A percentile compares a stretch with the other conserved stretches of the same genome.
Evolutionary conservation across 1,140 invertebrate genomes (phyloP).

Genomic region (Aphaenogaster rudis): DNA sequence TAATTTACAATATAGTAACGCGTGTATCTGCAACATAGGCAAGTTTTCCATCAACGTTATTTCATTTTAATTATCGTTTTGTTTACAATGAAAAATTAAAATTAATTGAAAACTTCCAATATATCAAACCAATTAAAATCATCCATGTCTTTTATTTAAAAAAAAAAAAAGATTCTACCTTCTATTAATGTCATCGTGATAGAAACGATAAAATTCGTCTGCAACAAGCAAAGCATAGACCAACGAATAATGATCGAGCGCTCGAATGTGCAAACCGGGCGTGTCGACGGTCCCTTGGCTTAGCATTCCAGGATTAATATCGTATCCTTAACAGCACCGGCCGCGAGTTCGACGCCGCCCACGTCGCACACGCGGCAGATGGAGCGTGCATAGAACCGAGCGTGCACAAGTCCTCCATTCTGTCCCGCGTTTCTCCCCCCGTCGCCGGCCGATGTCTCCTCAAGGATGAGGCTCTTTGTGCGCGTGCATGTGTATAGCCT

Average conservation of each 20-base stretch:
- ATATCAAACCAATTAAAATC: not conserved
- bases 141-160: not conserved
- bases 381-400: conserved; percentile 31
- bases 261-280: not conserved
- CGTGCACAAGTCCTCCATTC: not conserved
- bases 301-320: conserved; percentile 46
- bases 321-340: conserved; percentile 14
- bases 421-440: too few relatives aligned
- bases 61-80: not conserved
- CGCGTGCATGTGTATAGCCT: conserved; percentile 33
- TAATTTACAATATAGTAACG: not conserved
- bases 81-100: not conserved
- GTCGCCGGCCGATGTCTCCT: conserved; percentile 9
- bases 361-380: conserved; percentile 46
- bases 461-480: conserved; percentile 34
- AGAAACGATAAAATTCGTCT: not conserved
- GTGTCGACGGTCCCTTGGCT: not conserved
- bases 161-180: not conserved
- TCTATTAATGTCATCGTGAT: not conserved
- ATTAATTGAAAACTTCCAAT: conserved; percentile 4
- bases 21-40: not conserved
- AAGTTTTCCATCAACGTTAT: not conserved
- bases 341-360: conserved; percentile 28
- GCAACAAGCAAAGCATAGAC: not conserved
- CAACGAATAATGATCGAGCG: not conserved